These are phyloP conservation scores for Drosophila pegasa DNA, from an alignment of 2,888 invertebrate species.

Conservation along the genomic window DNA sequence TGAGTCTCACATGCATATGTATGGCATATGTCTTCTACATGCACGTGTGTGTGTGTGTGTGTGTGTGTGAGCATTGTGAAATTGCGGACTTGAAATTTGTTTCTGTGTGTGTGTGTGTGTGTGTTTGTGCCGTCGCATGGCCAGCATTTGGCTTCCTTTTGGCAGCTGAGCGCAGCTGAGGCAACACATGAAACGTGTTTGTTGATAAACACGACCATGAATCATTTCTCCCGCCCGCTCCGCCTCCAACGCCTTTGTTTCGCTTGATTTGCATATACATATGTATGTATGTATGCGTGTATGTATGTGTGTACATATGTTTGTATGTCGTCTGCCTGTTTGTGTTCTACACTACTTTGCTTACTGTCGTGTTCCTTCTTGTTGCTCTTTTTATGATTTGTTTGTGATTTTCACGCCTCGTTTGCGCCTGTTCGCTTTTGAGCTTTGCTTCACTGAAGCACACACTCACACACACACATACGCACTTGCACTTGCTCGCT, in stretches of 20 bases:
- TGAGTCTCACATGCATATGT: constrained; percentile 16
- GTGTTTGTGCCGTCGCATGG: constrained; percentile 26
- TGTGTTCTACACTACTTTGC: constrained; percentile 27
- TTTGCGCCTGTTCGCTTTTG: constrained; percentile 60
- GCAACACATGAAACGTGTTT: constrained; percentile 72
- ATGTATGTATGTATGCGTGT: neutral
- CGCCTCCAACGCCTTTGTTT: constrained; percentile 44
- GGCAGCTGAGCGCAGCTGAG: constrained; percentile 52
- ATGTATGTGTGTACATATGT: constrained; percentile 5
- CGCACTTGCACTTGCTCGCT: constrained; percentile 13
- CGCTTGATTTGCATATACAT: constrained; percentile 70
- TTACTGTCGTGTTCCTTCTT: constrained; percentile 46
- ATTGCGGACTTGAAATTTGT: constrained; percentile 47
- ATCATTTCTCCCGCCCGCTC: constrained; percentile 61
- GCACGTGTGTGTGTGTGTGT: neutral
- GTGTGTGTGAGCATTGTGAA: constrained; percentile 26
- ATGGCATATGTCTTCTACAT: constrained; percentile 7
- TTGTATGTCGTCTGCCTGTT: constrained; percentile 4
- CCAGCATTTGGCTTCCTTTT: constrained; percentile 65
- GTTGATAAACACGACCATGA: constrained; percentile 80
- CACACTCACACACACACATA: constrained; percentile 19
- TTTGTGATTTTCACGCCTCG: constrained; percentile 79
- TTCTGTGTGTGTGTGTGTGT: constrained; percentile 27
- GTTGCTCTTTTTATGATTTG: constrained; percentile 80
- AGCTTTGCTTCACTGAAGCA: constrained; percentile 42